Evolutionary conservation across 2,797 vertebrate species (phyloP).

Genomic region (Arnoldichthys spilopterus): DNA sequence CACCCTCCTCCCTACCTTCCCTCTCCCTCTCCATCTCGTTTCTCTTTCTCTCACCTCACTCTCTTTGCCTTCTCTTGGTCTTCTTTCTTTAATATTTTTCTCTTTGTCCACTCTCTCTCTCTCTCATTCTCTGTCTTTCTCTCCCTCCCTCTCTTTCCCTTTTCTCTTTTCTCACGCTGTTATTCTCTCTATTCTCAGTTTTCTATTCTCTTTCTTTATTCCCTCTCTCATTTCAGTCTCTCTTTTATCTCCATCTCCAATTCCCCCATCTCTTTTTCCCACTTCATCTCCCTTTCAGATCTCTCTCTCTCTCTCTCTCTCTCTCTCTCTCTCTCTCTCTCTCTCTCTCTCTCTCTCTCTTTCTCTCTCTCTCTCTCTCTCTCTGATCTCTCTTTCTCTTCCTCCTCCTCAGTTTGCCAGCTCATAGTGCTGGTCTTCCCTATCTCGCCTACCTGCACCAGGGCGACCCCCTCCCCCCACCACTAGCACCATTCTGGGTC

Average conservation of each 20-base stretch:
- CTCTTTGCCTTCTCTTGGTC: background rate
- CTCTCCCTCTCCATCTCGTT: background rate
- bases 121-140: background rate
- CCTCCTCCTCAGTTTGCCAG: constrained; percentile 43
- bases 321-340: background rate
- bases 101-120: background rate
- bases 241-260: background rate
- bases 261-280: background rate
- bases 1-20: background rate
- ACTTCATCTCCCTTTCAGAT: too few relatives aligned
- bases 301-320: background rate
- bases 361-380: background rate
- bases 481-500: constrained; percentile 69
- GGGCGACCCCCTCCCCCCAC: constrained; percentile 63
- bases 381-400: background rate
- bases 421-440: constrained; percentile 64
- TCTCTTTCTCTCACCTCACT: too few relatives aligned
- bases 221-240: background rate
- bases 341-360: background rate
- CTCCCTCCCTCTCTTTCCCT: background rate
- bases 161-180: background rate
- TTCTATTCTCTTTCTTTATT: background rate
- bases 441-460: constrained; percentile 24
- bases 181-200: background rate
- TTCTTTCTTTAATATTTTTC: background rate